Evolutionary conservation across 2,888 invertebrate species (phyloP).

Genomic region (Hydriomena furcata): DNA sequence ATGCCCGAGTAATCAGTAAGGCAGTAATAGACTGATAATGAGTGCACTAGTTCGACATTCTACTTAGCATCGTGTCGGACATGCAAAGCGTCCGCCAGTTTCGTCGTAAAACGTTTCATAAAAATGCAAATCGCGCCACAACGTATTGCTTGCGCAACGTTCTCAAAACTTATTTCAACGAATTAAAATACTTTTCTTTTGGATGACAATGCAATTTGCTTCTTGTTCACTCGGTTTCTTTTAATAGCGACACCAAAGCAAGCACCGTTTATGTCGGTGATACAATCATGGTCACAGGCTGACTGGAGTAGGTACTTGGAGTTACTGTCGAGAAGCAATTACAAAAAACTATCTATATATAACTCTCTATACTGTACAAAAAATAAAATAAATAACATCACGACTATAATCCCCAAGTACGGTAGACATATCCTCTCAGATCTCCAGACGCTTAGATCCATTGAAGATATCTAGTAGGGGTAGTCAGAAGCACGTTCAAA

Average conservation of each 20-base stretch:
- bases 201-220: slow-evolving; percentile 61
- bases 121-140: slow-evolving; percentile 76
- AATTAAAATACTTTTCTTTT: slow-evolving; percentile 76
- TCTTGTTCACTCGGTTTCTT: slow-evolving; percentile 39
- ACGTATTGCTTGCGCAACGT: slow-evolving; percentile 67
- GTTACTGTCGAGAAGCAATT: too few species aligned
- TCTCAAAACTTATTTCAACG: slow-evolving; percentile 62
- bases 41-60: slow-evolving; percentile 6
- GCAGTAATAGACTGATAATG: slow-evolving; percentile 6
- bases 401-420: too few species aligned
- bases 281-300: background rate
- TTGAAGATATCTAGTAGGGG: too few species aligned
- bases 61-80: slow-evolving; percentile 27
- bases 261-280: too few species aligned
- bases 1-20: too few species aligned
- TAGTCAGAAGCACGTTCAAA: too few species aligned
- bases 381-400: too few species aligned
- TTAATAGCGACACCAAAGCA: background rate
- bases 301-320: too few species aligned
- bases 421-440: too few species aligned
- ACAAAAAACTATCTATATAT: too few species aligned
- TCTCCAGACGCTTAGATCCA: too few species aligned
- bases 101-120: slow-evolving; percentile 73
- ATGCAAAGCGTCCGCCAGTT: slow-evolving; percentile 26
- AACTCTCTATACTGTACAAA: too few species aligned